A percentile compares a stretch with the other conserved stretches of the same genome.
Evolutionary conservation across 2,113 vertebrate species (phyloP).

Genomic region (Oncorhynchus masou): DNA sequence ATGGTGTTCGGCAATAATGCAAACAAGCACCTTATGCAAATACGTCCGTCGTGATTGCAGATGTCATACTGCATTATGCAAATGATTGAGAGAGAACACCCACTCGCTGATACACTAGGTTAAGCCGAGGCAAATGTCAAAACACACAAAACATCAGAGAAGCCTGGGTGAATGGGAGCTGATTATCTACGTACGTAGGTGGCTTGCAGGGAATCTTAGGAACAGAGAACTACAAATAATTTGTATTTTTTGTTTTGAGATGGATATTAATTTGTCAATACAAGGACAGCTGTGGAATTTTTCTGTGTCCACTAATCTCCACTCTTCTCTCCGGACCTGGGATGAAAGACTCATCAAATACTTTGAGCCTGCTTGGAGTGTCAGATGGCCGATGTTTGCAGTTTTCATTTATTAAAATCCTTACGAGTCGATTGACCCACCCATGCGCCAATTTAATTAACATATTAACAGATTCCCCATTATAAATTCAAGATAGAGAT

Average conservation of each 20-base stretch:
- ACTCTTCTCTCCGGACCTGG: not conserved
- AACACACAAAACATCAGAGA: conserved; percentile 8
- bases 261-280: conserved; percentile 20
- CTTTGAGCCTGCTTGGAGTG: too few relatives aligned
- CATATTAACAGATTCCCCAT: too few relatives aligned
- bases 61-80: conserved; percentile 60
- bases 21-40: conserved; percentile 57
- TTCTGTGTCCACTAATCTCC: conserved; percentile 3
- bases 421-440: too few relatives aligned
- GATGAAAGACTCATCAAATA: not conserved
- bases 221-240: not conserved
- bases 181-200: conserved; percentile 28
- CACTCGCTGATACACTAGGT: conserved; percentile 29
- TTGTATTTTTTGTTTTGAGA: not conserved
- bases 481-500: too few relatives aligned
- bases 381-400: too few relatives aligned
- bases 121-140: conserved; percentile 23
- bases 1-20: conserved; percentile 41
- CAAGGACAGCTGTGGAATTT: not conserved
- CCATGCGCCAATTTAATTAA: too few relatives aligned
- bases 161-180: conserved; percentile 14
- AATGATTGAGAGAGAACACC: conserved; percentile 42
- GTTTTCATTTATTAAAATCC: too few relatives aligned
- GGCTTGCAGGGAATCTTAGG: conserved; percentile 2
- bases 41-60: conserved; percentile 49